Conservation (phyloP, 2,797 vertebrate genomes). For the Nannoperca obscura region DNA sequence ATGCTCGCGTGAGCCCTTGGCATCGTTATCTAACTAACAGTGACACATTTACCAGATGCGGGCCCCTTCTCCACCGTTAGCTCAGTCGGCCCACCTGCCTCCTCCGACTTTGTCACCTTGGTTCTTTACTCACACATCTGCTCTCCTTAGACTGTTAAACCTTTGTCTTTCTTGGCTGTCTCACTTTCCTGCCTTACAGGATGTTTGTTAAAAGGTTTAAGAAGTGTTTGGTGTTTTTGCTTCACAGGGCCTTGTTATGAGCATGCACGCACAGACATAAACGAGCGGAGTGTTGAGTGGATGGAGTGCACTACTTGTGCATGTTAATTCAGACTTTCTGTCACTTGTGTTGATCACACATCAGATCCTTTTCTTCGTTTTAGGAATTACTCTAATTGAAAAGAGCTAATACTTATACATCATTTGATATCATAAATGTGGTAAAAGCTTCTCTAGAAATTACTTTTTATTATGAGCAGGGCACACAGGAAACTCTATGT, state of each 20-base stretch:
- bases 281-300: not conserved
- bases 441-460: not conserved
- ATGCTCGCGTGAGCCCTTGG: constrained; percentile 1
- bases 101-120: constrained; percentile 4
- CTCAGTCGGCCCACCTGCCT: constrained; percentile 43
- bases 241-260: not conserved
- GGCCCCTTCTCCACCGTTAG: constrained; percentile 3
- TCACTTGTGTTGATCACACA: not conserved
- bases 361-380: not conserved
- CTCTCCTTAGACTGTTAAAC: constrained; percentile 27
- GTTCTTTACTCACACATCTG: constrained; percentile 48
- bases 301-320: not conserved
- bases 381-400: not conserved
- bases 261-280: not conserved
- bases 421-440: not conserved
- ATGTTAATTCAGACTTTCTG: not conserved
- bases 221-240: not conserved
- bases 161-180: constrained; percentile 20
- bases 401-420: not conserved
- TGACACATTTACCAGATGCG: constrained; percentile 49
- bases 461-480: not conserved
- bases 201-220: constrained; percentile 17
- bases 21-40: constrained; percentile 16
- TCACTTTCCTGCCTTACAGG: constrained; percentile 13
- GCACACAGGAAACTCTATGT: not conserved